Base-by-base conservation (phyloP, 37 sponge, comb jelly and placozoan genomes). In the Crambe crambe region DNA sequence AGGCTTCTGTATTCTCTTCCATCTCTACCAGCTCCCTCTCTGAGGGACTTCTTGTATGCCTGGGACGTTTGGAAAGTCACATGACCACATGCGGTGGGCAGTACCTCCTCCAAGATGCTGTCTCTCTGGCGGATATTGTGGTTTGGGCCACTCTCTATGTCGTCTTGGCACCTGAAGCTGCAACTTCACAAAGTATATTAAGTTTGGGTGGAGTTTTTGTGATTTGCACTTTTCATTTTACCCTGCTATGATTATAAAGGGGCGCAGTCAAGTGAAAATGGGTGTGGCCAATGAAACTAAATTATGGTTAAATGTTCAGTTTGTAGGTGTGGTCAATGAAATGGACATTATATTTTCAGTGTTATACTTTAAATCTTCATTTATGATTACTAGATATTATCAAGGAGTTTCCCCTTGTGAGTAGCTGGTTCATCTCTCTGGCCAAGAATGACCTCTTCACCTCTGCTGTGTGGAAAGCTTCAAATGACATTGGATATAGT, bases 81-180 rank as follows among this genome's bases (percentile, higher is more conserved):
- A 30, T 86, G 35, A 47, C 68, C 15, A 72, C 54, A 56, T 34
- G 68, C 35, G 32, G 43, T 22, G 40, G 58, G 27, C 61, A n/a
- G 47, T 72, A 62, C 59, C 26, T 76, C 4, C 20, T 70, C 23
- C 20, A 61, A 68, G 79, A 90, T 31, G 37, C 22, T 1, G 63
- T 83, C 3, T 79, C 84, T 10, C 71, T 91, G 18, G 83, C 84
- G 32, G 92, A 91, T 73, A 51, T 91, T 2, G 74, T 83, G 22
- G 76, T 83, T 22, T 91, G 92, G 92, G 34, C 83, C 1, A 69
- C 83, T 20, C 84, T 91, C 21, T 86, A 82, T 36, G 72, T 56
- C 12, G 43, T 79, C 25, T 59, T 86, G 26, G 44, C 83, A 2
- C 78, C 77, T 3, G 88, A 91, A 9, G 63, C 64, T 8, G 22